Evolutionary conservation across 2,888 invertebrate genomes (phyloP), one percentile per base, ranked within the genome.

Genomic region (Oconnorella tubifera): DNA sequence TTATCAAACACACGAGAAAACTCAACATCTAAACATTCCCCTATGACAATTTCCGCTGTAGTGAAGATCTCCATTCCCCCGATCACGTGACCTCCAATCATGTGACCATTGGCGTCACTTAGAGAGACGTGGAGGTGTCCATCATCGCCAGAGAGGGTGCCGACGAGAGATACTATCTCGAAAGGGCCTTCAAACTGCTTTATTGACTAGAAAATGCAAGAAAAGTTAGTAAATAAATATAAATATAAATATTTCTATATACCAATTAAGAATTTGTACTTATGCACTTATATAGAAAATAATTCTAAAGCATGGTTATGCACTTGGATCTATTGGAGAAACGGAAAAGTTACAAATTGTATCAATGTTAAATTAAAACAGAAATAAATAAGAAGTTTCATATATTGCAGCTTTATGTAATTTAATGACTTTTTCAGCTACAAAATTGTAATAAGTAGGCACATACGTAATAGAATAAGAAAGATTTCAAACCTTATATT

Each of bases 141-240:
- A 2, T 75, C 77, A 50, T 77, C 74, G 14, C 75, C 80, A 14
- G 78, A 76, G 29, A 83, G 59, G 2, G 83, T 83, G 3, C 83
- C 83, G 33, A 81, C 81, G 40, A 83, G 73, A 2, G 83, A 82
- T 2, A 80, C 76, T 56, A 83, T 82, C 68, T 83, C 83, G 71
- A 76, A 77, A 51, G 73, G 75, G 28, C 78, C 78, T 19, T 75
- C 65, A 61, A 76, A 73, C 3, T 71, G 73, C 61, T 75, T 73
- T 23, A 79, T 51, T 49, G 27, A 28, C 59, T 63, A 27, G 19
- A 23, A 48, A 25, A n/a, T 57, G 25, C 29, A 57, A 29, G 2
- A 57, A 31, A 56, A 4, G 25, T 31, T n/a, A n/a, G n/a, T n/a
- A n/a, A n/a, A n/a, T n/a, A n/a, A 2, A 56, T 32, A 31, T n/a